phyloP scores from a whole-genome alignment of 2,113 vertebrate species.

The Pseudois nayaur region DNA sequence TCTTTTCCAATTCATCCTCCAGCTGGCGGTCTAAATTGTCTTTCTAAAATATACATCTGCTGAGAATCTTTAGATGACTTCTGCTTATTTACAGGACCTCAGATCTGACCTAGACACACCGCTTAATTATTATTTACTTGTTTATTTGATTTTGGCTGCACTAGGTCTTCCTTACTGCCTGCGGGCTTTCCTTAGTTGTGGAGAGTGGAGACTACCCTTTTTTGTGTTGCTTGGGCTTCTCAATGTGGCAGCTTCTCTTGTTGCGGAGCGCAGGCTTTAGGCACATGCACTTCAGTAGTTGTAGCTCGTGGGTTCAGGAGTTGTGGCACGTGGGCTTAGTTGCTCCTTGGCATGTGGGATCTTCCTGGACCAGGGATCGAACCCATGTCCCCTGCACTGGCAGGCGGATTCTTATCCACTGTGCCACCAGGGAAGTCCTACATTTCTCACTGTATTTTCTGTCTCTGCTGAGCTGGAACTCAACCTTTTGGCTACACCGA shows the following conservation, averaged over 20 bases:
- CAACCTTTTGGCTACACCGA: background rate
- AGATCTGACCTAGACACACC: background rate
- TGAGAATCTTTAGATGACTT: background rate
- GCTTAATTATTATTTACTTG: background rate
- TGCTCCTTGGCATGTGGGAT: background rate
- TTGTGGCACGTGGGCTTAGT: background rate
- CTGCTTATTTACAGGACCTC: background rate
- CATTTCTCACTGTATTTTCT: background rate
- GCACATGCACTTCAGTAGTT: background rate
- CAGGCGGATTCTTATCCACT: background rate
- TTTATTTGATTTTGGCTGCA: background rate
- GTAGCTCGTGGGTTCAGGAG: background rate
- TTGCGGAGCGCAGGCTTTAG: background rate
- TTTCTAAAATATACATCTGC: background rate
- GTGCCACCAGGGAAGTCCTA: background rate
- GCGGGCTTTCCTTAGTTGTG: background rate
- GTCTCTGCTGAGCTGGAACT: background rate
- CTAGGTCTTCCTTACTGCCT: background rate
- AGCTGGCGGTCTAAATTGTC: background rate
- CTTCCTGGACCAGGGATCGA: background rate
- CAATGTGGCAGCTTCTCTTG: accelerated
- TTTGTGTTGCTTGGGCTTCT: background rate
- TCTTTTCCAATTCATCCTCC: background rate
- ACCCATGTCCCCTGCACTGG: background rate
- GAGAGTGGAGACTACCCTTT: background rate